Percentiles rank a stretch among this genome's conserved stretches.
Conservation (phyloP, 1,140 invertebrate genomes). For the Archivesica marissinica region DNA sequence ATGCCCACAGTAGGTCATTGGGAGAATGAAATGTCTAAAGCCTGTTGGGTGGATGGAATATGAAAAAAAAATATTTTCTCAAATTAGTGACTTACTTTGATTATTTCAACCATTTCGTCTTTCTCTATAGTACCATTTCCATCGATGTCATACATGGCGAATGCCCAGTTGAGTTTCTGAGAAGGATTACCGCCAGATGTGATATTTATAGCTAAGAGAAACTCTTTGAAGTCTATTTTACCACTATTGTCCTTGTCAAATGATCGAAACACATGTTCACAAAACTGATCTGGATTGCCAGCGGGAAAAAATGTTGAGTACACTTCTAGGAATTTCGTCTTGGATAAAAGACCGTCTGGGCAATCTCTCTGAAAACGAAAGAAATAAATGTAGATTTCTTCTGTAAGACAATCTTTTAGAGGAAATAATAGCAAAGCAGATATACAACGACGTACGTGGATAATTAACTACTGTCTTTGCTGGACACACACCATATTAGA, state of each 20-base stretch:
- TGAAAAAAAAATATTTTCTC: too few species aligned
- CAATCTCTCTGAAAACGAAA: conserved; percentile 97
- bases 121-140: conserved; percentile 99
- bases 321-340: conserved; percentile 99
- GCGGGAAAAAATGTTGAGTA: conserved; percentile 97
- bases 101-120: conserved; percentile 90
- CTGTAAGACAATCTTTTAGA: background rate
- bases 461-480: background rate
- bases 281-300: conserved; percentile 99
- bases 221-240: conserved; percentile 84
- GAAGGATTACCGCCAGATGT: conserved; percentile 97
- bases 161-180: conserved; percentile 99
- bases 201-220: conserved; percentile 94
- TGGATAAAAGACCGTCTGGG: conserved; percentile 98
- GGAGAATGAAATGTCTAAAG: too few species aligned
- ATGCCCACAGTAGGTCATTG: too few species aligned
- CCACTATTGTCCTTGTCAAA: conserved; percentile 99
- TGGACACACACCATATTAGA: background rate
- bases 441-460: background rate
- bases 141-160: conserved; percentile 98
- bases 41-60: too few species aligned
- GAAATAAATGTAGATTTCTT: conserved; percentile 1
- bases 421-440: background rate
- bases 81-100: conserved; percentile 85
- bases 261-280: conserved; percentile 99